Conservation (phyloP, 2,888 invertebrate genomes). For the Zygogramma bicolorata region DNA sequence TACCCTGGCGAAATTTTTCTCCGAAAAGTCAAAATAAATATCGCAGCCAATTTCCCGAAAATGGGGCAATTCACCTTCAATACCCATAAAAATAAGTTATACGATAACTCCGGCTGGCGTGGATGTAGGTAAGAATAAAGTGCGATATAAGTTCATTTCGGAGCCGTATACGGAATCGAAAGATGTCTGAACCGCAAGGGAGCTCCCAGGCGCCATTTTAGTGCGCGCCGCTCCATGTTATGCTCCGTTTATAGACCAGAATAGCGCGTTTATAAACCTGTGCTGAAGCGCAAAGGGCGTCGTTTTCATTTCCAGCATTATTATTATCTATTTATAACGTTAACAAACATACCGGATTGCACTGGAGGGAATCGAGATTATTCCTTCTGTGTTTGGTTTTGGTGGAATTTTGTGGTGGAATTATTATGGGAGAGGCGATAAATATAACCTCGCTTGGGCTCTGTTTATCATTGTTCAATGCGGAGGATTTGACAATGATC, state of each 20-base stretch:
- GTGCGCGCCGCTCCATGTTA: conserved; percentile 61
- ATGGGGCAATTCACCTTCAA: conserved; percentile 40
- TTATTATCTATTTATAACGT: conserved; percentile 59
- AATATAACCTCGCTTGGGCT: no score
- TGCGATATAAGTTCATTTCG: conserved; percentile 44
- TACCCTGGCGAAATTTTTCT: neutral
- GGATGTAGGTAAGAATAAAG: conserved; percentile 33
- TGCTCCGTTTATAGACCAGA: conserved; percentile 65
- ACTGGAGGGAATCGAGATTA: neutral
- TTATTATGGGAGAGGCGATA: no score
- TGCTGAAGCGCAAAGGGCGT: conserved; percentile 64
- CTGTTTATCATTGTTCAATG: no score
- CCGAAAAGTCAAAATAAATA: conserved; percentile 31
- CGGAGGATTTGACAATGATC: no score
- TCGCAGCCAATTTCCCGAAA: conserved; percentile 39
- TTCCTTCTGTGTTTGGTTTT: neutral
- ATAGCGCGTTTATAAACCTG: conserved; percentile 65
- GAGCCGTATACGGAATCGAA: conserved; percentile 42
- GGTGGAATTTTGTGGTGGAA: neutral
- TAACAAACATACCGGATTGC: conserved; percentile 42
- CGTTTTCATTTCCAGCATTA: conserved; percentile 65
- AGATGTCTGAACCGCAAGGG: conserved; percentile 37
- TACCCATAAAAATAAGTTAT: conserved; percentile 46
- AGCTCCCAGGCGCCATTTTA: conserved; percentile 60
- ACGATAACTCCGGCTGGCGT: conserved; percentile 7